A percentile compares a stretch with the other conserved stretches of the same genome.
Evolutionary conservation across 2,113 vertebrate species (phyloP).

Genomic region (Baryphthengus martii): DNA sequence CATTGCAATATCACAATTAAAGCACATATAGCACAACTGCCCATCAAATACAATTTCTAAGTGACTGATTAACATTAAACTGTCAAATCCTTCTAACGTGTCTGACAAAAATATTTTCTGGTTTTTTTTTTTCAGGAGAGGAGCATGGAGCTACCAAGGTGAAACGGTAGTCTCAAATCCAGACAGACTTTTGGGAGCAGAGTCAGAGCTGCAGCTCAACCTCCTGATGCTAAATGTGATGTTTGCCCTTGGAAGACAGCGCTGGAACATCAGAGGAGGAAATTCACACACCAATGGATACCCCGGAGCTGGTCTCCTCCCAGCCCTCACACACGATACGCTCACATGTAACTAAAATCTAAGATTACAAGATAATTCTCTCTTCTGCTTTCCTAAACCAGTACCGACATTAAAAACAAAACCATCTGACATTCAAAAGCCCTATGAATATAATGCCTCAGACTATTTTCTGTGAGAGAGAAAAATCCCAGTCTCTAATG

Average conservation of each 20-base stretch:
- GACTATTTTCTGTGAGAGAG: background rate
- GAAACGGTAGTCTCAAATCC: background rate
- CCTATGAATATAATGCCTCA: background rate
- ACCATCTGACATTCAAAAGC: background rate
- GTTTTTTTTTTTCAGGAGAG: background rate
- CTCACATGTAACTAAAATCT: background rate
- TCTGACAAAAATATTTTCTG: background rate
- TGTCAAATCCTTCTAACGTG: background rate
- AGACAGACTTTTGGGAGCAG: background rate
- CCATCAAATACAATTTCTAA: background rate
- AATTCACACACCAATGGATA: background rate
- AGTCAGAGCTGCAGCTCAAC: background rate
- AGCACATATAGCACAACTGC: background rate
- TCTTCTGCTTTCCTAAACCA: background rate
- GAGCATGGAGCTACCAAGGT: background rate
- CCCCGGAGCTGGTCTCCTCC: background rate
- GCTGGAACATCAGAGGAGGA: background rate
- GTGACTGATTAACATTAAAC: background rate
- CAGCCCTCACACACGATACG: background rate
- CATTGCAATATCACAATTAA: background rate
- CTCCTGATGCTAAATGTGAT: background rate
- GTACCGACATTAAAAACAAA: background rate
- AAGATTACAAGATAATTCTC: background rate
- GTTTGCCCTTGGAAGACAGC: background rate
- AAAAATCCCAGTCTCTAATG: slow-evolving; percentile 32